Evolutionary conservation across 2,888 invertebrate species (phyloP).

Genomic region (Metellina segmentata): DNA sequence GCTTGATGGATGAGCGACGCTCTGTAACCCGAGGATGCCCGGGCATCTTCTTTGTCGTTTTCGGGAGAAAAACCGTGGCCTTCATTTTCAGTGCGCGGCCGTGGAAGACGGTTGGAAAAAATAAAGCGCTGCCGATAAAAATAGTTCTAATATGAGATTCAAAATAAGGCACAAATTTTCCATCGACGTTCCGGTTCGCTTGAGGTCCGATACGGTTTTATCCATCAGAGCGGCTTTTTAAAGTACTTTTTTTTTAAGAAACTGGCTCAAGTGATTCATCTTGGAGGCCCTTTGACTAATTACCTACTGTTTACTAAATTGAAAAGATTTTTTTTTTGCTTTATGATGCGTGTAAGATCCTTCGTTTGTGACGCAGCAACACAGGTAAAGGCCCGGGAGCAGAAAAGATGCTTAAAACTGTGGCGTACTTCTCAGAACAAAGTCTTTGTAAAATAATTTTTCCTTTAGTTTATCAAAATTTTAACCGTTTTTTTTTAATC

Average conservation of each 20-base stretch:
- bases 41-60: not conserved
- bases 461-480: no score
- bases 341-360: no score
- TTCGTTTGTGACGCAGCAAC: no score
- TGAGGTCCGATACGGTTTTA: no score
- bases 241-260: not conserved
- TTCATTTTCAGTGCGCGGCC: not conserved
- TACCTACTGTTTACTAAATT: no score
- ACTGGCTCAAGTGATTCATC: not conserved
- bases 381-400: no score
- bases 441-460: no score
- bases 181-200: no score
- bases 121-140: not conserved
- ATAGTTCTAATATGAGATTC: not conserved
- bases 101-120: not conserved
- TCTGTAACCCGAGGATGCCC: constrained; percentile 9
- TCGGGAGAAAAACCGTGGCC: constrained; percentile 1
- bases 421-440: no score
- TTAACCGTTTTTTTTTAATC: no score
- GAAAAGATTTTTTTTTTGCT: no score
- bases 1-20: constrained; percentile 41
- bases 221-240: not conserved
- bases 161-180: not conserved
- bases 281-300: not conserved
- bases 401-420: no score